A percentile compares a stretch with the other conserved stretches of the same genome.
phyloP scores from a whole-genome alignment of 1,140 invertebrate genomes.

The Neodiprion virginianus region DNA sequence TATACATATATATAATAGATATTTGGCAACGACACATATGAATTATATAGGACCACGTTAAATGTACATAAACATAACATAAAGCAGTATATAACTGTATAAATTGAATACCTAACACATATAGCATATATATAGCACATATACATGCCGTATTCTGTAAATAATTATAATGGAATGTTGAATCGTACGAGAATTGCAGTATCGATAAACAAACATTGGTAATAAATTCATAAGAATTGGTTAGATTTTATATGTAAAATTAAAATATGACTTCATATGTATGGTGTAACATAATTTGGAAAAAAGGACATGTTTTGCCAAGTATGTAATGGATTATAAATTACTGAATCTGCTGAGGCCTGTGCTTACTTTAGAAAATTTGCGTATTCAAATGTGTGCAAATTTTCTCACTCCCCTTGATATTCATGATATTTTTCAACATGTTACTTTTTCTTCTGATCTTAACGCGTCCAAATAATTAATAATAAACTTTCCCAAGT shows the following conservation, averaged over 20 bases:
- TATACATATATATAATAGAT: constrained; percentile 25
- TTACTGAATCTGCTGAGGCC: too few relatives aligned
- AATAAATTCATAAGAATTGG: not conserved
- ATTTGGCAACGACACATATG: constrained; percentile 51
- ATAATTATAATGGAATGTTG: not conserved
- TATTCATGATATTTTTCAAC: too few relatives aligned
- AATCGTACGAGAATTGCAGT: not conserved
- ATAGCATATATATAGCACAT: not conserved
- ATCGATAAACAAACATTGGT: not conserved
- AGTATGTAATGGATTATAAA: too few relatives aligned
- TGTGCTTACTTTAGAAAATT: too few relatives aligned
- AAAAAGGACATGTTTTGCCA: not conserved
- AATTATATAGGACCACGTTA: constrained; percentile 51
- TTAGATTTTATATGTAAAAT: constrained; percentile 7
- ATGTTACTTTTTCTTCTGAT: too few relatives aligned
- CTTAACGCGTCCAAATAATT: too few relatives aligned
- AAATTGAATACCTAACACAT: not conserved
- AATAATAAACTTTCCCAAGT: too few relatives aligned
- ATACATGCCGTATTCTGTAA: not conserved
- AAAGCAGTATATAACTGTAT: constrained; percentile 13
- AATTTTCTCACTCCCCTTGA: too few relatives aligned
- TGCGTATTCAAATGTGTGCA: too few relatives aligned
- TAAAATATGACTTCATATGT: not conserved
- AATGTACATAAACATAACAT: constrained; percentile 41
- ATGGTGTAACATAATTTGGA: not conserved